Evolutionary conservation across 2,113 vertebrate genomes (phyloP).

Genomic region (Zootoca vivipara): DNA sequence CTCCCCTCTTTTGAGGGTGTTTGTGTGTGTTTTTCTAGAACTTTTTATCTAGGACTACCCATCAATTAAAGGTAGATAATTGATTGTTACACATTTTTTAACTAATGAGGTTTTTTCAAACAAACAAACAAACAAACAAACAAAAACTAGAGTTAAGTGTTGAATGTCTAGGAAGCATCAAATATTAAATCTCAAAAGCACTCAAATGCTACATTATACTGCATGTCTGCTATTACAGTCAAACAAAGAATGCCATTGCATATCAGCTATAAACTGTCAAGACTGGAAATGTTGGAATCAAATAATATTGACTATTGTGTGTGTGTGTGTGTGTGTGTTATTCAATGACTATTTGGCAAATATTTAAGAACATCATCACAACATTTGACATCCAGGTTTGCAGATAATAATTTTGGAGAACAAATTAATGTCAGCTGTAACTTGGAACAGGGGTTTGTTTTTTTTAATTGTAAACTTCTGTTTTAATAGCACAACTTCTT

Average conservation of each 20-base stretch:
- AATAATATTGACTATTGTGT: not conserved
- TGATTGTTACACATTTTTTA: no score
- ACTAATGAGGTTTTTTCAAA: no score
- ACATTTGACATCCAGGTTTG: not conserved
- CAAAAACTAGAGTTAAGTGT: no score
- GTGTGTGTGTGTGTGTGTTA: not conserved
- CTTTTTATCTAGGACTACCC: not conserved
- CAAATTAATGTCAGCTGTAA: not conserved
- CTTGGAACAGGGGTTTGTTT: not conserved
- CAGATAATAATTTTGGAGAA: conserved; percentile 1
- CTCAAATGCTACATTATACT: not conserved
- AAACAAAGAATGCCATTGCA: not conserved
- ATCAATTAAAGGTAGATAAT: not conserved
- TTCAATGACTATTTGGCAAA: not conserved
- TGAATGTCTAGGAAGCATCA: not conserved
- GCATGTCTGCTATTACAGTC: not conserved
- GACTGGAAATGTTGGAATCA: not conserved
- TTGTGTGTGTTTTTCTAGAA: no score
- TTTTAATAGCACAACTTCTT: conserved; percentile 16
- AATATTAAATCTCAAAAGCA: not conserved
- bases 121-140: no score
- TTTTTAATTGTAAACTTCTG: not conserved
- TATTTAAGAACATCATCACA: not conserved
- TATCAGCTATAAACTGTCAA: not conserved
- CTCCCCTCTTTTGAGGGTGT: not conserved